Base-by-base conservation (phyloP, 1,140 invertebrate species). In the Sesamia nonagrioides region DNA sequence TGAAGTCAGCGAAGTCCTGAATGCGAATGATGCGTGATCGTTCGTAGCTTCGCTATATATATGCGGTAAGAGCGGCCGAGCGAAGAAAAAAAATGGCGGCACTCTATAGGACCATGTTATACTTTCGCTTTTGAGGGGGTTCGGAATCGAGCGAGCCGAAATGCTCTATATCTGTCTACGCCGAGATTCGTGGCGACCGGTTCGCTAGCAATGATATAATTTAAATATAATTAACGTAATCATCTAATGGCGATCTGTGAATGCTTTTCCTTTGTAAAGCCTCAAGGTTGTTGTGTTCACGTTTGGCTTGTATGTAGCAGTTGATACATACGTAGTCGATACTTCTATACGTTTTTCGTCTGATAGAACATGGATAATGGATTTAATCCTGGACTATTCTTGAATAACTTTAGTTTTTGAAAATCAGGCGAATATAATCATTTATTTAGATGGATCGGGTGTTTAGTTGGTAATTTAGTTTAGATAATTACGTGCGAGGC, bases 1-100 rank as follows among this genome's bases (percentile, higher is more conserved):
- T 95, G 95, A 95, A 95, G 94, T 72, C 93, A 92, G 89, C 87
- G 93, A 91, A 86, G 90, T 95, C 91, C 92, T 94, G 94, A 95
- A 94, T 94, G 94, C 90, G 94, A 95, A 94, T 95, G 94, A 95
- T 95, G 94, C 91, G 89, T 92, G 91, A 79, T 89, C 78, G 79
- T 86, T 69, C 81, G 85, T 76, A 82, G 84, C 90, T 86, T 91
- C 89, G 92, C 89, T 94, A 95, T 95, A 95, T 92, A 93, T 93
- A 95, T 92, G 86, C 88, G 81, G 86, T 86, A 89, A 85, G 90
- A 91, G 91, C 92, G 91, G 88, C 91, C 86, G 91, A 93, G 87
- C 90, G 91, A 93, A 89, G 83, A 92, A 92, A 94, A 93, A 93
- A 89, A 68, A 89, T 85, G 84, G 83, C 88, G 84, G 71, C 86